These are phyloP conservation scores for Beroe forskalii DNA, from an alignment of 37 sponge, comb jelly and placozoan genomes.

Conservation along the genomic window DNA sequence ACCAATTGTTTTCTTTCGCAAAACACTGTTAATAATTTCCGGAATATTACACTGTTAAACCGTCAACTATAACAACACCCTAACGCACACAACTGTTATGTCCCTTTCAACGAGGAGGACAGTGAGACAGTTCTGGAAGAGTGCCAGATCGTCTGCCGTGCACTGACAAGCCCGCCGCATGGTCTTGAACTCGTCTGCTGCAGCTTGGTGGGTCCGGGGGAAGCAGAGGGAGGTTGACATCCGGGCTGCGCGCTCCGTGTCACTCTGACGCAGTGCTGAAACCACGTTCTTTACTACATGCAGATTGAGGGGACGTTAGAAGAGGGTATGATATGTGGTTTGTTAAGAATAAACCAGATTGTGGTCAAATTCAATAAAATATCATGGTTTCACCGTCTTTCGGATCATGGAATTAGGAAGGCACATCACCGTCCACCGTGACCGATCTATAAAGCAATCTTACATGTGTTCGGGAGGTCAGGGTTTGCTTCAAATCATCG, in stretches of 20 bases:
- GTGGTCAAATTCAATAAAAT: no score
- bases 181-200: slow-evolving; percentile 1
- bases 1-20: neutral
- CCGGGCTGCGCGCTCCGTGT: slow-evolving; percentile 24
- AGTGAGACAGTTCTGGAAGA: slow-evolving; percentile 35
- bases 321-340: no score
- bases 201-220: slow-evolving; percentile 25
- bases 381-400: no score
- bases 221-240: slow-evolving; percentile 31
- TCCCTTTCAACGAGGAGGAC: slow-evolving; percentile 29
- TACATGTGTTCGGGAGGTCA: neutral
- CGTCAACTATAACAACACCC: no score
- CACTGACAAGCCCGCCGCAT: slow-evolving; percentile 57
- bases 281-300: slow-evolving; percentile 26
- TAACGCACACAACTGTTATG: no score
- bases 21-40: neutral
- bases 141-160: slow-evolving; percentile 9
- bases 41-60: no score
- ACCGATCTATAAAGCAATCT: no score
- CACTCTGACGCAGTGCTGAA: neutral
- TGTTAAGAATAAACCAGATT: no score
- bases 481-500: neutral
- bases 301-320: no score
- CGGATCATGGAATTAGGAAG: no score
- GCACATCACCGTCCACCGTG: no score